Evolutionary conservation across 2,888 invertebrate genomes (phyloP), one percentile per base, ranked within the genome.

Genomic region (Phaonia tiefii): DNA sequence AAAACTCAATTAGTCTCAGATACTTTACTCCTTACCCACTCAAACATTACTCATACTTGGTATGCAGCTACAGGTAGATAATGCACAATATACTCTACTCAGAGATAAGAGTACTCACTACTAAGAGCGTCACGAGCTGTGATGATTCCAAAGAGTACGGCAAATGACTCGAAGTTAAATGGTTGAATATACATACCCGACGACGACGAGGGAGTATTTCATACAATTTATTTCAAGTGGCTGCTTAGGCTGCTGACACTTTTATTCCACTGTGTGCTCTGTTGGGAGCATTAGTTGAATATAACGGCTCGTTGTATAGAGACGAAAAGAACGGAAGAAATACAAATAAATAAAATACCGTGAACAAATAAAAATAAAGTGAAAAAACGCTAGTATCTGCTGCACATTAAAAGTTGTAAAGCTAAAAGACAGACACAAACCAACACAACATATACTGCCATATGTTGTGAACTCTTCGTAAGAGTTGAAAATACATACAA

Each of bases 231-330:
- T 46, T 46, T 65, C 46, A 44, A 69, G 17, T 54, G 31, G 8
- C 31, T 31, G 37, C 1, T 17, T 49, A 39, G 7, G 42, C 31
- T 31, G 49, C 26, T 66, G 22, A 13, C 22, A 69, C 13, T 44
- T 63, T 75, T 15, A 58, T 58, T 66, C 76, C 17, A 1, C 44
- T 66, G 42, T 66, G 42, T 65, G 56, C 15, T 56, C 54, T 15
- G 49, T 75, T 25, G 31, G 56, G 22, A 51, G 66, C 20, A 72
- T 80, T 31, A 80, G 80, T 80, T 80, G 74, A 20, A 25, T 77
- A 71, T 60, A 60, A 66, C 65, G 71, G 66, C 80, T 76, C 46
- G 71, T 71, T 73, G 58, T 56, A 46, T 37, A 54, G 49, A 75
- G 69, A 31, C 31, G 31, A 8, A 39, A 78, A n/a, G 63, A 31